Evolutionary conservation across 2,797 vertebrate genomes (phyloP).

Genomic region (Cuniculus paca): DNA sequence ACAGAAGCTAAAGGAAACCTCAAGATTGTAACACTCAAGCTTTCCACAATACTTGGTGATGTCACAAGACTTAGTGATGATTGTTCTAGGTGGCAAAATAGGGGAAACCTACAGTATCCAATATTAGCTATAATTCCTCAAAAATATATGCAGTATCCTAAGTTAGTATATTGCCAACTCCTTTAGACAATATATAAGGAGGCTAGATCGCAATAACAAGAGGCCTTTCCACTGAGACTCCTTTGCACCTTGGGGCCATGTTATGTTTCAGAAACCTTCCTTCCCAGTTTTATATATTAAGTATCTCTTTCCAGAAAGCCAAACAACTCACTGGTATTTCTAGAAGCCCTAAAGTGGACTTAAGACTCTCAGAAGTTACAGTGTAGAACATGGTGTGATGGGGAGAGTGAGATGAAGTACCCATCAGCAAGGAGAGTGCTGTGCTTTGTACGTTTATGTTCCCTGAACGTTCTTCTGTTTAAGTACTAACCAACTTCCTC

Average conservation of each 20-base stretch:
- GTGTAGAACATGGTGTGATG: neutral
- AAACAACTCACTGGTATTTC: neutral
- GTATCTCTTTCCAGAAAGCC: neutral
- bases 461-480: neutral
- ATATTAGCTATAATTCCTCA: conserved; percentile 33
- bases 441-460: neutral
- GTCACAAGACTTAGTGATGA: neutral
- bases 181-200: neutral
- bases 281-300: neutral
- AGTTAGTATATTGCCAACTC: neutral
- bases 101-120: neutral
- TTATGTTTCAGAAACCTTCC: neutral
- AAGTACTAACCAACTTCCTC: neutral
- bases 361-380: neutral
- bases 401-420: neutral
- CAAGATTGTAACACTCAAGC: neutral
- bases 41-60: conserved; percentile 26
- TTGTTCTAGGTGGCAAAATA: neutral
- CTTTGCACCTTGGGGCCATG: neutral
- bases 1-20: conserved; percentile 45
- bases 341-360: neutral
- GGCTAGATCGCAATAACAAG: neutral
- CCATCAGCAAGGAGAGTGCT: neutral
- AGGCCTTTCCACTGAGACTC: neutral
- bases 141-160: conserved; percentile 7